Conservation (phyloP, 2,113 vertebrate species). For the Tragelaphus scriptus region DNA sequence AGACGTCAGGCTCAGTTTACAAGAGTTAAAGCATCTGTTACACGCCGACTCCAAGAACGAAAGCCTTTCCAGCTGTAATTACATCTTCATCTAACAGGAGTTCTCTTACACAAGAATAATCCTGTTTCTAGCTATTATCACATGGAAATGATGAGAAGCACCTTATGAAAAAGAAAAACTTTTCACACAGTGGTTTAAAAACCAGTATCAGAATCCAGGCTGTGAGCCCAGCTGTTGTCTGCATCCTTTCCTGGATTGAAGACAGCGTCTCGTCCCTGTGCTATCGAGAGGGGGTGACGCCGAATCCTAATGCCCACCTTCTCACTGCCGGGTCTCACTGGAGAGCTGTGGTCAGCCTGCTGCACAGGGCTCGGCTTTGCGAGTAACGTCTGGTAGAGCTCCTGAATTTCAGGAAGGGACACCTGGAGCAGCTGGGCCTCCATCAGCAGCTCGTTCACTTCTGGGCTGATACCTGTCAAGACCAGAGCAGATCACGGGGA, state of each 20-base stretch:
- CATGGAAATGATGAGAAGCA: not conserved
- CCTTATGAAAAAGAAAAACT: not conserved
- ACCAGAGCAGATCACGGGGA: conserved; percentile 28
- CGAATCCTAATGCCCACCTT: conserved; percentile 77
- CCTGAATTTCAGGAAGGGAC: conserved; percentile 91
- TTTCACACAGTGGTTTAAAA: not conserved
- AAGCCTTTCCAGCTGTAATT: not conserved
- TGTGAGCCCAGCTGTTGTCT: not conserved
- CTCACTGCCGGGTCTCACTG: conserved; percentile 70
- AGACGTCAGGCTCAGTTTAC: no score
- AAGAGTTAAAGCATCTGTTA: not conserved
- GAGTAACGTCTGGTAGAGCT: conserved; percentile 87
- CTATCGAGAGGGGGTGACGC: not conserved
- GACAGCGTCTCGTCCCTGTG: not conserved
- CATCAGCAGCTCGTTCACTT: conserved; percentile 94
- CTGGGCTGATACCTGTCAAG: conserved; percentile 84
- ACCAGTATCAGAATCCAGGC: not conserved
- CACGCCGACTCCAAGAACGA: not conserved
- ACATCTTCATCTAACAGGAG: not conserved
- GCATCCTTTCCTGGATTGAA: not conserved
- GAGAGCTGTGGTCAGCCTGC: conserved; percentile 74
- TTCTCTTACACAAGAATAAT: not conserved
- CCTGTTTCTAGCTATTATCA: not conserved
- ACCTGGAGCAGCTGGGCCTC: conserved; percentile 95
- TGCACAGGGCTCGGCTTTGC: conserved; percentile 77